phyloP scores from a whole-genome alignment of 2,113 vertebrate genomes.

The Macquaria australasica region DNA sequence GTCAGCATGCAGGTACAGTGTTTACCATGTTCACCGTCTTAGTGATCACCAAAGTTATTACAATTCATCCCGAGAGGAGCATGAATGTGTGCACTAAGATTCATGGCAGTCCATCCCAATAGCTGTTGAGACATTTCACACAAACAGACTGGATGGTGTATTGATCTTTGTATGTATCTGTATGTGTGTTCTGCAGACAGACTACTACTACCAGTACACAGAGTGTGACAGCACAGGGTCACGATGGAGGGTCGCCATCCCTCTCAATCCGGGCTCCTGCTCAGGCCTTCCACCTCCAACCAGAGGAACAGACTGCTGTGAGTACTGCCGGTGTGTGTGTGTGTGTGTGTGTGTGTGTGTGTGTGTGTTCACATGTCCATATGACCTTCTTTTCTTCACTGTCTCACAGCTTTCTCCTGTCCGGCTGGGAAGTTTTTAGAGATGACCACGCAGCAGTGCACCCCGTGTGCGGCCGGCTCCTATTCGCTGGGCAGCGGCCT shows the following conservation, averaged over 20 bases:
- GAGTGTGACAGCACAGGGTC: constrained; percentile 97
- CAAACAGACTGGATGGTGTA: not conserved
- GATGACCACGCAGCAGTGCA: constrained; percentile 96
- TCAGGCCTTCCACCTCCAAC: constrained; percentile 92
- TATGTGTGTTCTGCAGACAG: constrained; percentile 83
- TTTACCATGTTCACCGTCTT: not conserved
- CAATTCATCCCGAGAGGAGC: too few relatives aligned
- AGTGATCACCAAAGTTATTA: too few relatives aligned
- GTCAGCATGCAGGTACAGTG: too few relatives aligned
- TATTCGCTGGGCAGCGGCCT: constrained; percentile 97
- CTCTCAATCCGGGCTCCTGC: constrained; percentile 87
- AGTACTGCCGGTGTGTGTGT: constrained; percentile 66
- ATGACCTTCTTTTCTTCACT: not conserved
- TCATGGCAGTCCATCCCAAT: too few relatives aligned
- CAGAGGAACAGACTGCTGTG: constrained; percentile 98
- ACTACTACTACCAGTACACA: constrained; percentile 98
- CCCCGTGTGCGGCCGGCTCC: constrained; percentile 91
- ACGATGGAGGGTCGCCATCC: constrained; percentile 97
- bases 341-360: constrained; percentile 4
- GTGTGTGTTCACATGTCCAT: not conserved
- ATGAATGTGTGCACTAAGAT: too few relatives aligned
- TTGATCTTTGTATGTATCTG: constrained; percentile 16
- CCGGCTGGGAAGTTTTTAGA: constrained; percentile 93
- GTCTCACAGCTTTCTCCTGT: constrained; percentile 92
- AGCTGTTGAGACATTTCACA: too few relatives aligned